phyloP scores from a whole-genome alignment of 2,797 vertebrate species.

The Myotis planiceps region DNA sequence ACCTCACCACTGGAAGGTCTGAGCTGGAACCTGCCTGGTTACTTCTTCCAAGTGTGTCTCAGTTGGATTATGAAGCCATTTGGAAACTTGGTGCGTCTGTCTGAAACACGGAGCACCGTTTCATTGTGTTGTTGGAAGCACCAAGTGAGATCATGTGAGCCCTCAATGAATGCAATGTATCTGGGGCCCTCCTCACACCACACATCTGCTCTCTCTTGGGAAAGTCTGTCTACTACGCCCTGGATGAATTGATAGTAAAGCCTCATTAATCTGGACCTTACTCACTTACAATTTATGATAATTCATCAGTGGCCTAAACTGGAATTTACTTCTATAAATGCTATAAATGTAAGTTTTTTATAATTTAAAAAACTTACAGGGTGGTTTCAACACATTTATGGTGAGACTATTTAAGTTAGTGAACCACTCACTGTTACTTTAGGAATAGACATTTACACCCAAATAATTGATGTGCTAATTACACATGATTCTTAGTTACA shows the following conservation, averaged over 20 bases:
- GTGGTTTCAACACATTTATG: constrained; percentile 72
- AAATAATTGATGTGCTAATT: constrained; percentile 78
- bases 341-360: not conserved
- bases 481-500: constrained; percentile 75
- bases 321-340: constrained; percentile 75
- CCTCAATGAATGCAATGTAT: constrained; percentile 67
- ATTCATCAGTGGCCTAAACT: constrained; percentile 65
- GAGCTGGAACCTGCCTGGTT: not conserved
- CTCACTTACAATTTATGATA: constrained; percentile 70
- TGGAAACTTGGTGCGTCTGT: not conserved
- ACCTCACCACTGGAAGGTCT: not conserved
- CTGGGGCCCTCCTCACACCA: constrained; percentile 25
- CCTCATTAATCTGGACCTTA: constrained; percentile 73
- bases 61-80: not conserved
- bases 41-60: not conserved
- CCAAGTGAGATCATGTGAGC: constrained; percentile 69
- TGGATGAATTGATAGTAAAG: constrained; percentile 68
- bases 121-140: constrained; percentile 59
- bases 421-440: constrained; percentile 65
- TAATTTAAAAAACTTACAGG: constrained; percentile 13
- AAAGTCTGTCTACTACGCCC: constrained; percentile 41
- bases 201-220: constrained; percentile 70
- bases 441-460: constrained; percentile 68
- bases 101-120: constrained; percentile 33
- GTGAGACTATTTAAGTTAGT: constrained; percentile 71